phyloP scores from a whole-genome alignment of 2,113 vertebrate species.

The Asarcornis scutulata region DNA sequence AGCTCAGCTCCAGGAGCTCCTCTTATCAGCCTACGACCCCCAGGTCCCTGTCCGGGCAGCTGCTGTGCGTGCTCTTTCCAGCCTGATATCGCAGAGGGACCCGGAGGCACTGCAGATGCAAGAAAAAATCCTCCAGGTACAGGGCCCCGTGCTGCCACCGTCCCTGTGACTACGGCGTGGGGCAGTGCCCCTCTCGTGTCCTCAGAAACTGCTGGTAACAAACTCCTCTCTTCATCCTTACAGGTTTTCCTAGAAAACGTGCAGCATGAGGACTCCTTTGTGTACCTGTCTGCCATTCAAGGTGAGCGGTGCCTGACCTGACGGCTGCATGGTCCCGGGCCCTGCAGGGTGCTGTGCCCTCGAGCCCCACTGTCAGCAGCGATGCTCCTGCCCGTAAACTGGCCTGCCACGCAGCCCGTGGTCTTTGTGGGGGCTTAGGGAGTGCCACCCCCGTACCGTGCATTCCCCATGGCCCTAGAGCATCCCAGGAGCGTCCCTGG shows the following conservation, averaged over 20 bases:
- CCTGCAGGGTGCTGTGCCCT: neutral
- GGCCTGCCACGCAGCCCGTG: neutral
- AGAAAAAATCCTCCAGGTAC: constrained; percentile 88
- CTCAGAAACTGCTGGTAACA: neutral
- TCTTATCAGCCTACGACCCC: constrained; percentile 85
- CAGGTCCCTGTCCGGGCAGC: constrained; percentile 84
- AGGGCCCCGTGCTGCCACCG: neutral
- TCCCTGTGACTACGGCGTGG: neutral
- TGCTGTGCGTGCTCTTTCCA: constrained; percentile 82
- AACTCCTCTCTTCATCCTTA: neutral
- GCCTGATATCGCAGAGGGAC: constrained; percentile 72
- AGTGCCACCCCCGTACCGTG: accelerated
- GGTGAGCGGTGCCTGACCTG: constrained; percentile 72
- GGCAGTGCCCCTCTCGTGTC: neutral
- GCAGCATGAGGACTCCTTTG: constrained; percentile 90
- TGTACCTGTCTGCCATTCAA: constrained; percentile 98
- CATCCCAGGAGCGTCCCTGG: neutral
- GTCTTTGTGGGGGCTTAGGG: neutral
- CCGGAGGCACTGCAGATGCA: constrained; percentile 70
- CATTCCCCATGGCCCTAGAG: neutral
- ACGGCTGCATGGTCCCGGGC: no score
- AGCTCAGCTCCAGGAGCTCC: constrained; percentile 61
- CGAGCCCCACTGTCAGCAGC: neutral
- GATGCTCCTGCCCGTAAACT: neutral
- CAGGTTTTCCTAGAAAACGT: constrained; percentile 94